A percentile compares a stretch with the other conserved stretches of the same genome.
These are phyloP conservation scores for Delia radicum DNA, from an alignment of 1,140 invertebrate species.

Conservation along the genomic window DNA sequence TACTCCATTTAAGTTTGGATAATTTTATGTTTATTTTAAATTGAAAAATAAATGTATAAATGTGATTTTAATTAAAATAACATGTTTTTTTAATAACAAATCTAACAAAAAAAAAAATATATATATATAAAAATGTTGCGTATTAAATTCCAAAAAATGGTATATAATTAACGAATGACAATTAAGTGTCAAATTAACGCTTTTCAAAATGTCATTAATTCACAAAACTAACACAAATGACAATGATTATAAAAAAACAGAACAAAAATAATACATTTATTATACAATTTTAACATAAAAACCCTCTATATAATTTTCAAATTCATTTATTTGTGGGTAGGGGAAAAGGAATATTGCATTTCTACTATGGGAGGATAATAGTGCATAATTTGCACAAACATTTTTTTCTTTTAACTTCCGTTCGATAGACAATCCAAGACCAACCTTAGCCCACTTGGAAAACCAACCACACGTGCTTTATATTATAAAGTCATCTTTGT, in stretches of 20 bases:
- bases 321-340: too few species aligned
- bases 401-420: slow-evolving; percentile 8
- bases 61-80: slow-evolving; percentile 23
- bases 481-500: not conserved
- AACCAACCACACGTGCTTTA: slow-evolving; percentile 7
- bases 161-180: slow-evolving; percentile 18
- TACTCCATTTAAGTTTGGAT: not conserved
- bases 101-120: too few species aligned
- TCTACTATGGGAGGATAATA: too few species aligned
- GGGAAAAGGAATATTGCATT: too few species aligned
- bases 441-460: not conserved
- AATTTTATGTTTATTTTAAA: not conserved
- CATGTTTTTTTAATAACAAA: not conserved
- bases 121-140: too few species aligned
- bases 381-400: slow-evolving; percentile 5
- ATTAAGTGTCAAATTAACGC: slow-evolving; percentile 23
- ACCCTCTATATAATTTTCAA: too few species aligned
- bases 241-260: not conserved
- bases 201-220: slow-evolving; percentile 21
- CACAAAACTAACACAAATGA: not conserved
- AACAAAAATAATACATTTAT: not conserved
- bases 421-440: not conserved
- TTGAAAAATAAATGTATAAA: slow-evolving; percentile 2
- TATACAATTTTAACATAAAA: too few species aligned
- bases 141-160: not conserved